Conservation (phyloP, 2,797 vertebrate genomes). For the Cuculus canorus region DNA sequence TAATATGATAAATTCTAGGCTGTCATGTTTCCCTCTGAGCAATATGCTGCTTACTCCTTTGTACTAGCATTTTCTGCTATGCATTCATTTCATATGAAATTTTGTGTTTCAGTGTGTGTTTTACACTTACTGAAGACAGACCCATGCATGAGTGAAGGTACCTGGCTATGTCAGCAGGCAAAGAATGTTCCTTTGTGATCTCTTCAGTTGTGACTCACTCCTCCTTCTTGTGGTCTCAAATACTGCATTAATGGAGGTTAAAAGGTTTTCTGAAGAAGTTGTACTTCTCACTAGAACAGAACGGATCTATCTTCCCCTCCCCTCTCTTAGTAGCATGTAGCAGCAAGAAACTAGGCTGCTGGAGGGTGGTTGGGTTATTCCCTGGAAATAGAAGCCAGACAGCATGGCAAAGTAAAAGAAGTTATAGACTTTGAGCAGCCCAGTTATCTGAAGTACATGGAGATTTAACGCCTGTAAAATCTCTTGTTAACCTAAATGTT, state of each 20-base stretch:
- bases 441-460: not conserved
- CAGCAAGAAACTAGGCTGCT: not conserved
- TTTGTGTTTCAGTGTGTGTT: not conserved
- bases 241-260: not conserved
- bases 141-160: accelerated
- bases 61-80: not conserved
- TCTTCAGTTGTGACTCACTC: not conserved
- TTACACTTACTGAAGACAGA: not conserved
- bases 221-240: not conserved
- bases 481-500: not conserved
- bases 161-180: not conserved
- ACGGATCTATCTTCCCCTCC: not conserved
- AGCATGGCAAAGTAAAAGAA: not conserved
- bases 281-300: not conserved
- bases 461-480: not conserved
- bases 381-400: not conserved
- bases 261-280: not conserved
- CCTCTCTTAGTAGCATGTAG: not conserved
- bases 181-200: accelerated
- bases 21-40: not conserved
- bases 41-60: not conserved
- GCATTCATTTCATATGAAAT: not conserved
- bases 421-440: not conserved
- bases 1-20: not conserved
- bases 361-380: not conserved